These are phyloP conservation scores for Parochlus steinenii DNA, from an alignment of 2,888 invertebrate genomes.

Conservation along the genomic window DNA sequence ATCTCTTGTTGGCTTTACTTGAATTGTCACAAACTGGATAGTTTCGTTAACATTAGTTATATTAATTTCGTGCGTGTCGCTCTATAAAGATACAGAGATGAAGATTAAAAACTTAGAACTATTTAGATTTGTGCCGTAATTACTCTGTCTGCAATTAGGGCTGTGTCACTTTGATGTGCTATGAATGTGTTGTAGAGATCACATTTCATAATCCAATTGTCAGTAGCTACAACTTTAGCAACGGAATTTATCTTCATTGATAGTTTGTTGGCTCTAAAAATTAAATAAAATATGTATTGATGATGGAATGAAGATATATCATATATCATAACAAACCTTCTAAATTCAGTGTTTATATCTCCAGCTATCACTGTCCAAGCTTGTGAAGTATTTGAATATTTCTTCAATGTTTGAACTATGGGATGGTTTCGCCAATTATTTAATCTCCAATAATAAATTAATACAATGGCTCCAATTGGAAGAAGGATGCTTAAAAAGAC, in stretches of 20 bases:
- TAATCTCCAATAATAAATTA: slow-evolving; percentile 48
- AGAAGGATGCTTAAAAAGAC: slow-evolving; percentile 31
- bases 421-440: slow-evolving; percentile 59
- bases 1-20: slow-evolving; percentile 46
- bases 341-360: slow-evolving; percentile 55
- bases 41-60: slow-evolving; percentile 44
- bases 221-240: slow-evolving; percentile 56
- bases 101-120: background rate
- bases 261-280: slow-evolving; percentile 54
- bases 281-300: slow-evolving; percentile 14
- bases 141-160: slow-evolving; percentile 52
- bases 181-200: slow-evolving; percentile 54
- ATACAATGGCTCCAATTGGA: slow-evolving; percentile 34
- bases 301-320: slow-evolving; percentile 8
- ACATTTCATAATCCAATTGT: slow-evolving; percentile 77
- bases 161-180: slow-evolving; percentile 64
- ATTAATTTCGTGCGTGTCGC: slow-evolving; percentile 53
- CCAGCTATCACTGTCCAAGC: slow-evolving; percentile 54
- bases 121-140: slow-evolving; percentile 16
- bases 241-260: slow-evolving; percentile 49
- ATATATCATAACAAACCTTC: slow-evolving; percentile 35
- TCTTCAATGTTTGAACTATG: slow-evolving; percentile 45
- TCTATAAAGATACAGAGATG: slow-evolving; percentile 24
- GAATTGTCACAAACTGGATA: slow-evolving; percentile 68
- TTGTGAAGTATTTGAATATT: slow-evolving; percentile 43